Conservation (phyloP, 2,888 invertebrate species). For the Anthophora plumipes region DNA sequence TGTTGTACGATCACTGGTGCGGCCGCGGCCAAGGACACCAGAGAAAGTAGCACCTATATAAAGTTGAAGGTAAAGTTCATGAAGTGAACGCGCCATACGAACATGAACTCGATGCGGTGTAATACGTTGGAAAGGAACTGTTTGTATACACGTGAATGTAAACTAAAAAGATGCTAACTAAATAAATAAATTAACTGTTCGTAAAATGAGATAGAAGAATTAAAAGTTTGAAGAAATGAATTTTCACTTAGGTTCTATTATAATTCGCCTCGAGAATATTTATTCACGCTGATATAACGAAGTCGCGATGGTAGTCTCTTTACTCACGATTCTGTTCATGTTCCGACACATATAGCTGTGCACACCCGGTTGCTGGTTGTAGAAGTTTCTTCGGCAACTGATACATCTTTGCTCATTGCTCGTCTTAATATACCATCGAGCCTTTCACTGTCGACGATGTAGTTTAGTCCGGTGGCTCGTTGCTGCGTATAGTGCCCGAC, state of each 20-base stretch:
- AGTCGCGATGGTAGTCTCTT: not conserved
- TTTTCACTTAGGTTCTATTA: no score
- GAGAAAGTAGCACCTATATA: conserved; percentile 74
- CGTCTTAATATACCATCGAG: conserved; percentile 82
- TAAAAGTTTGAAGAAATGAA: not conserved
- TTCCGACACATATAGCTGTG: conserved; percentile 65
- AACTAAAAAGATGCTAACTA: no score
- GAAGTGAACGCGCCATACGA: conserved; percentile 20
- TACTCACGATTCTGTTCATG: conserved; percentile 80
- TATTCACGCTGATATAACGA: no score
- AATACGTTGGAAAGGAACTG: not conserved
- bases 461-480: conserved; percentile 73
- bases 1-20: conserved; percentile 75
- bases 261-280: no score
- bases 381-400: conserved; percentile 78
- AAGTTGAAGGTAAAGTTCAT: conserved; percentile 50
- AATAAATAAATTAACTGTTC: not conserved
- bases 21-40: conserved; percentile 75
- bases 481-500: conserved; percentile 59
- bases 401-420: conserved; percentile 81
- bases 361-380: conserved; percentile 65
- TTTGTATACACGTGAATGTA: no score
- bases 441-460: conserved; percentile 82
- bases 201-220: not conserved
- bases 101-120: not conserved